Evolutionary conservation across 2,888 invertebrate species (phyloP), one percentile per base, ranked within the genome.

Genomic region (Athalia cordata): DNA sequence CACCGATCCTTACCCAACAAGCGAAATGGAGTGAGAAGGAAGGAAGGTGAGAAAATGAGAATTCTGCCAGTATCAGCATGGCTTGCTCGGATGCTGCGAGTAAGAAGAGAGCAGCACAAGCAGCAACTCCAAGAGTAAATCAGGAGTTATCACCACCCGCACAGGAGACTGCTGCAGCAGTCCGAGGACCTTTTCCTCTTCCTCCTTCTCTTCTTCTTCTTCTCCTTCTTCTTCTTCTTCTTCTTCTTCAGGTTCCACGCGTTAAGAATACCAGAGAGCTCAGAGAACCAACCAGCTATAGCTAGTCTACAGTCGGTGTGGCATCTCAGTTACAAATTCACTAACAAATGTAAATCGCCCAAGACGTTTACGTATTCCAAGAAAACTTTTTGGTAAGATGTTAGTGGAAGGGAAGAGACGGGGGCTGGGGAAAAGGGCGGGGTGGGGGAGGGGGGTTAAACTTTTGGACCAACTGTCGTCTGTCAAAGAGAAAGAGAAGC

Each of bases 301-400:
- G 43, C 45, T 9, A 59, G 59, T 57, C 72, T 72, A 2, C 29
- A 29, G 29, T 29, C 29, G 29, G 29, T 29, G 29, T 29, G 29
- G 29, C 29, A 55, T 50, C 70, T 74, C 59, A 52, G 86, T 86
- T 87, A 86, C 82, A 83, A 83, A 84, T 85, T 86, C 84, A 82
- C 85, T 86, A 86, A 86, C 86, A 85, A 85, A 86, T 86, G 86
- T 86, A 86, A 86, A 86, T 86, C 84, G 85, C 81, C 80, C 80
- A 80, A 79, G 84, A 79, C 78, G 75, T 75, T 75, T 75, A 75
- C 75, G 75, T 75, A 75, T 75, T 75, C 75, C 50, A 29, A 8
- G 15, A 29, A 62, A 62, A 62, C 62, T 62, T 62, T 29, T 29
- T 29, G 29, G 29, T 29, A 29, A 29, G 29, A 29, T 29, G 29